Conservation (phyloP, 2,888 invertebrate genomes). For the Esperia sulphurella region DNA sequence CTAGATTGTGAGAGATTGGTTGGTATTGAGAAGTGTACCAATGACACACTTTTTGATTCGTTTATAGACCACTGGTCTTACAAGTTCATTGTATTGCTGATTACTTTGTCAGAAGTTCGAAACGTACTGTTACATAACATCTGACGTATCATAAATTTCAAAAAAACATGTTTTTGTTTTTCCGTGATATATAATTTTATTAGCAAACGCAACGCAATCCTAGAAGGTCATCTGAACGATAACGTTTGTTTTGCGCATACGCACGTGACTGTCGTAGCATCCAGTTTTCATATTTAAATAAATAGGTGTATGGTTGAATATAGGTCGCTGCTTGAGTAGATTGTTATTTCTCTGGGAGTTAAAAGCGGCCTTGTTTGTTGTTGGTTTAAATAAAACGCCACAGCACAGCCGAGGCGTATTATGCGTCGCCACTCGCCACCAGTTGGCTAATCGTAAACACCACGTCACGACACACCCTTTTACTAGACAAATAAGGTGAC, state of each 20-base stretch:
- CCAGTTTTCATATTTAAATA: slow-evolving; percentile 31
- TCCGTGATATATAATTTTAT: slow-evolving; percentile 28
- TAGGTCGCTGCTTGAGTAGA: slow-evolving; percentile 25
- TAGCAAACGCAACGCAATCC: slow-evolving; percentile 35
- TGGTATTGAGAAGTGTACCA: no score
- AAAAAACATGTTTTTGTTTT: slow-evolving; percentile 45
- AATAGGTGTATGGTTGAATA: slow-evolving; percentile 45
- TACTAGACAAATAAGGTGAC: slow-evolving; percentile 62
- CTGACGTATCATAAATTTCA: not conserved
- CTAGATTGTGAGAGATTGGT: no score
- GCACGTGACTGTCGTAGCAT: slow-evolving; percentile 19
- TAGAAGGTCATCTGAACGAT: slow-evolving; percentile 51
- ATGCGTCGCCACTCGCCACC: slow-evolving; percentile 39
- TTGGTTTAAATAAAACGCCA: slow-evolving; percentile 65
- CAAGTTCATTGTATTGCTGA: no score
- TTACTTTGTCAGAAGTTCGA: no score
- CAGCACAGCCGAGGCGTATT: slow-evolving; percentile 27
- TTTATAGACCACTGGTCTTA: no score
- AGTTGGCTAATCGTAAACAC: slow-evolving; percentile 44
- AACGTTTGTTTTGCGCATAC: slow-evolving; percentile 40
- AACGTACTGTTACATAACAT: not conserved
- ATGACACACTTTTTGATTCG: no score
- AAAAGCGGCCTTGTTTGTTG: slow-evolving; percentile 57
- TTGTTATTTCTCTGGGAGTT: slow-evolving; percentile 37
- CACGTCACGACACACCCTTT: slow-evolving; percentile 76